phyloP scores from a whole-genome alignment of 2,888 invertebrate species.

The Oscheius sp. region DNA sequence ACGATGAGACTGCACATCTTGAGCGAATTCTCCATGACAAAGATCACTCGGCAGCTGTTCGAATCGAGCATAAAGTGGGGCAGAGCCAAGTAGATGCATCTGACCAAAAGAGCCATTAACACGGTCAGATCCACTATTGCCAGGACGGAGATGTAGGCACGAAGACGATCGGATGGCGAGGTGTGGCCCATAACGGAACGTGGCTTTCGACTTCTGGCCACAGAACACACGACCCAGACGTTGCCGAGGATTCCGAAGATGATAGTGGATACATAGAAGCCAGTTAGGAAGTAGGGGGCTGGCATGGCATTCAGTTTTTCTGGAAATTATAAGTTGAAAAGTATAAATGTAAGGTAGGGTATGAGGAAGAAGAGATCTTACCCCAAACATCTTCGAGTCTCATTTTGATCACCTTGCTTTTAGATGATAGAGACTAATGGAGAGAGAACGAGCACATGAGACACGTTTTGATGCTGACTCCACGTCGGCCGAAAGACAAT shows the following conservation, averaged over 20 bases:
- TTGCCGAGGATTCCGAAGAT: constrained; percentile 67
- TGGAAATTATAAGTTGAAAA: not conserved
- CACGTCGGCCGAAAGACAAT: constrained; percentile 27
- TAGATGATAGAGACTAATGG: constrained; percentile 17
- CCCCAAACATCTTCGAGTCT: constrained; percentile 15
- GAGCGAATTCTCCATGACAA: constrained; percentile 65
- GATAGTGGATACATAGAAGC: constrained; percentile 60
- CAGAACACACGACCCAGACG: constrained; percentile 70
- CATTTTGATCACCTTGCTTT: not conserved
- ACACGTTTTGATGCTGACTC: constrained; percentile 4
- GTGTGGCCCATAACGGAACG: constrained; percentile 46
- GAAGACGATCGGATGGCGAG: constrained; percentile 57
- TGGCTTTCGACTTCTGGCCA: constrained; percentile 65
- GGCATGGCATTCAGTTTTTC: constrained; percentile 41
- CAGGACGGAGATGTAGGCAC: constrained; percentile 69
- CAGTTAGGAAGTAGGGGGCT: constrained; percentile 49
- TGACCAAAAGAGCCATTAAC: constrained; percentile 62
- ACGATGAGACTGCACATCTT: constrained; percentile 69
- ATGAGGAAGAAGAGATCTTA: constrained; percentile 14
- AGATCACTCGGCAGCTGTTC: constrained; percentile 65
- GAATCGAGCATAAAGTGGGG: constrained; percentile 64
- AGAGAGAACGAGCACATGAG: not conserved
- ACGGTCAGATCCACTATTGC: constrained; percentile 70
- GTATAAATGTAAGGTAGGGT: not conserved
- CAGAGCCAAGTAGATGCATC: constrained; percentile 63